Base-by-base conservation (phyloP, 2,888 invertebrate genomes). In the Dryococelus australis region DNA sequence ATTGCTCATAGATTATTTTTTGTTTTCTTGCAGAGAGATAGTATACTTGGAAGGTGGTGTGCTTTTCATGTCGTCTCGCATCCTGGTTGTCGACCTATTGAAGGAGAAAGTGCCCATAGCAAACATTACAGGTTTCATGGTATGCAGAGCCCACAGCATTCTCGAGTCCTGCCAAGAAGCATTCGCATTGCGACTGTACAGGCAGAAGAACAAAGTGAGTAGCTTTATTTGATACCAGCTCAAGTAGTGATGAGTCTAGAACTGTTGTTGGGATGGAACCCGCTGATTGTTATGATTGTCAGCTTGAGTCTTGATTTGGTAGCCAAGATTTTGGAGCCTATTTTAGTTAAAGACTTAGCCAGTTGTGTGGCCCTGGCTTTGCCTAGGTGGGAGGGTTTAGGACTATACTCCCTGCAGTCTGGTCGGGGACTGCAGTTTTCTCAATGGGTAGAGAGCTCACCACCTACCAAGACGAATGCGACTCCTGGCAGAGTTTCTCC, bases 111-210 rank as follows among this genome's bases (percentile, higher is more conserved):
- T 99, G 78, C 99, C 99, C 0, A 94, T 97, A 51, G 94, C 97
- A 87, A 95, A 97, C 90, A 95, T 99, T 28, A 97, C 98, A 12
- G 99, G 99, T 9, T 96, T 99, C 88, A 93, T 99, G 89, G 97
- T 99, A 9, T 94, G 98, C 90, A 95, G 97, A 91, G 99, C 99
- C 0, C 99, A 99, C 92, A 95, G 94, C 85, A 95, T 98, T 65
- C 93, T 97, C 35, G 97, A 97, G 92, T 97, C 97, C 86, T 97
- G 98, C 91, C 98, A 99, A 92, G 99, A 99, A 93, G 97, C 98
- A 8, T 99, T 99, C 92, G 98, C 98, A 16, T 92, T 99, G 86
- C 95, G 99, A 89, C 93, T 99, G 4, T 99, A 96, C 91, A 94
- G 99, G 85, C 97, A 98, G 92, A 95, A 95, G 90, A 99, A 99